Evolutionary conservation across 2,888 invertebrate genomes (phyloP), one percentile per base, ranked within the genome.

Genomic region (Nomada fabriciana): DNA sequence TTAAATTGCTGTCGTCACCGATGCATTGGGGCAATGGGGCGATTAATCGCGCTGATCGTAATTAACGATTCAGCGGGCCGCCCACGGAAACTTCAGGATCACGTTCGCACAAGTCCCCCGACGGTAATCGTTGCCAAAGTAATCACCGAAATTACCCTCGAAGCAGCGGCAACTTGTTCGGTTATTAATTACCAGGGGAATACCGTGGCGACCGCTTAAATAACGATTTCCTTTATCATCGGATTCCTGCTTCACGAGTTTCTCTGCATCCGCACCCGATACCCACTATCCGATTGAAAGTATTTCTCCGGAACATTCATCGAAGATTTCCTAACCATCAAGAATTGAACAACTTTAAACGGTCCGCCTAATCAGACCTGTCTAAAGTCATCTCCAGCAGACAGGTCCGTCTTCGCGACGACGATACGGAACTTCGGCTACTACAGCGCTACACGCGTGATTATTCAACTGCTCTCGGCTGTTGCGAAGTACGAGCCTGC

Each of bases 1-100:
- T 85, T 83, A 83, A 86, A 85, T 78, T 80, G 83, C 86, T 78
- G 83, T 83, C 72, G 69, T 70, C 82, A 65, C 75, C 76, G 36
- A 36, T 36, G 36, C 36, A 36, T 36, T 7, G 36, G 36, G 36
- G 36, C 36, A 69, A 80, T 80, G 57, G 72, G 52, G 82, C 80
- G 80, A 83, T 83, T 83, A 83, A 83, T 83, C 68, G 80, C 60
- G 80, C 36, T 65, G 80, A 76, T 83, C 76, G 76, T 83, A 83
- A 83, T 83, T 83, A 83, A 80, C 82, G 82, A 72, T 76, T 80
- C 68, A 73, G 71, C 76, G n/a, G 50, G 50, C 60, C 63, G 72
- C 57, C 73, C 80, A 73, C 69, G 82, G 76, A 83, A 83, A 80
- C 80, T 83, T 76, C 59, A 50, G 80, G 76, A 72, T 73, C 75